Percentiles rank a stretch among this genome's conserved stretches.
Conservation (phyloP, 2,888 invertebrate genomes). For the Trypoxylon attenuatum region DNA sequence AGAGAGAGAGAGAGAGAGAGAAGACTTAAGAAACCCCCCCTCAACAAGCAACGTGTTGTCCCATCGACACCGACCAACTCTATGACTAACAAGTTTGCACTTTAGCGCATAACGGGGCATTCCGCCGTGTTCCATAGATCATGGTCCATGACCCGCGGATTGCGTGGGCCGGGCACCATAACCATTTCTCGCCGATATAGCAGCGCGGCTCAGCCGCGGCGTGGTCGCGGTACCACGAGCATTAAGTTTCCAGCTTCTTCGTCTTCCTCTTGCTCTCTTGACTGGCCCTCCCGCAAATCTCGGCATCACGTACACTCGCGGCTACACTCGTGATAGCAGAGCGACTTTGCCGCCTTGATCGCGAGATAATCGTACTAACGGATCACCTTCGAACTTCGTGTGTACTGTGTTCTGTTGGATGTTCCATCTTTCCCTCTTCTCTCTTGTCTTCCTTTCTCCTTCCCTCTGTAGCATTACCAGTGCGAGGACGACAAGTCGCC, state of each 20-base stretch:
- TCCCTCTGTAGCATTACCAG: too few relatives aligned
- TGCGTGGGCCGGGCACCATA: constrained; percentile 69
- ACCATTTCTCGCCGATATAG: constrained; percentile 52
- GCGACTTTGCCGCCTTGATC: constrained; percentile 42
- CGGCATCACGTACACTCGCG: constrained; percentile 6
- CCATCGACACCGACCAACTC: constrained; percentile 59
- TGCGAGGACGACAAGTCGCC: too few relatives aligned
- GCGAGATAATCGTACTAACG: constrained; percentile 41
- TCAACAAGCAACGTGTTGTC: constrained; percentile 36
- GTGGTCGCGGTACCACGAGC: constrained; percentile 53
- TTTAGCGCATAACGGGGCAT: constrained; percentile 73
- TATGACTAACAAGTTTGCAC: constrained; percentile 75
- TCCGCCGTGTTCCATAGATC: constrained; percentile 69
- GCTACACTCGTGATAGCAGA: constrained; percentile 10
- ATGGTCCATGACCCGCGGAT: constrained; percentile 70
- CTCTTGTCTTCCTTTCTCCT: too few relatives aligned
- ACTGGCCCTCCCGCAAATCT: neutral
- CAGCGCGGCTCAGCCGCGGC: constrained; percentile 42
- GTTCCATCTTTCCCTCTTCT: too few relatives aligned
- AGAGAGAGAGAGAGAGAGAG: constrained; percentile 29
- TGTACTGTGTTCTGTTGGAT: too few relatives aligned
- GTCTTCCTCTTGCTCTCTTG: constrained; percentile 26
- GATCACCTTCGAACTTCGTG: constrained; percentile 29
- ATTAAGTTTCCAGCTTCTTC: constrained; percentile 55
- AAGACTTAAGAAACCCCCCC: constrained; percentile 5